Percentiles rank a stretch among this genome's conserved stretches.
phyloP scores from a whole-genome alignment of 2,113 vertebrate genomes.

The Brevimyrus niger region DNA sequence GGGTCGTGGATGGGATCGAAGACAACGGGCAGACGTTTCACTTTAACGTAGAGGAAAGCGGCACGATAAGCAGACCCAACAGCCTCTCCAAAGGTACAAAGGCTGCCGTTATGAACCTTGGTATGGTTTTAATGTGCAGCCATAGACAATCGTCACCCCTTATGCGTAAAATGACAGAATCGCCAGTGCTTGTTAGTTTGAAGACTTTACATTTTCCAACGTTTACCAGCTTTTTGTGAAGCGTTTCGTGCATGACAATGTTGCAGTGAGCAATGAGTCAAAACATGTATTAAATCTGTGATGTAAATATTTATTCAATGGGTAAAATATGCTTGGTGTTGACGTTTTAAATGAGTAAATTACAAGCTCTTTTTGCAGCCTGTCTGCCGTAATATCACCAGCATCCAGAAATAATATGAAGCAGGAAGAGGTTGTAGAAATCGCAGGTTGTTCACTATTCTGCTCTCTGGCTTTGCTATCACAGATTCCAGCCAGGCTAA shows the following conservation, averaged over 20 bases:
- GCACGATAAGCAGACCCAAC: conserved; percentile 33
- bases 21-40: conserved; percentile 71
- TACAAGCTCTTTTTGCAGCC: not conserved
- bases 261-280: not conserved
- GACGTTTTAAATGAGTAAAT: not conserved
- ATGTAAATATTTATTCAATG: not conserved
- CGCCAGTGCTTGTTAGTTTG: not conserved
- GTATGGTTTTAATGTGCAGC: not conserved
- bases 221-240: not conserved
- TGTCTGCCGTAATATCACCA: not conserved
- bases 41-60: conserved; percentile 59
- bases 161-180: not conserved
- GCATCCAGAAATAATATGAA: not conserved
- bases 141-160: not conserved
- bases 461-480: not conserved
- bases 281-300: not conserved
- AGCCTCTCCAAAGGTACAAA: conserved; percentile 23
- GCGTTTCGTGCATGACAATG: not conserved
- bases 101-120: not conserved
- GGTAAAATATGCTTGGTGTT: not conserved
- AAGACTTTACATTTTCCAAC: not conserved
- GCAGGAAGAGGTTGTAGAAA: not conserved
- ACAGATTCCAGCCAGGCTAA: too few species aligned
- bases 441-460: not conserved
- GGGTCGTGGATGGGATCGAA: conserved; percentile 90